phyloP scores from a whole-genome alignment of 37 sponge, comb jelly and placozoan species.

The Diacarnus erythraeanus region DNA sequence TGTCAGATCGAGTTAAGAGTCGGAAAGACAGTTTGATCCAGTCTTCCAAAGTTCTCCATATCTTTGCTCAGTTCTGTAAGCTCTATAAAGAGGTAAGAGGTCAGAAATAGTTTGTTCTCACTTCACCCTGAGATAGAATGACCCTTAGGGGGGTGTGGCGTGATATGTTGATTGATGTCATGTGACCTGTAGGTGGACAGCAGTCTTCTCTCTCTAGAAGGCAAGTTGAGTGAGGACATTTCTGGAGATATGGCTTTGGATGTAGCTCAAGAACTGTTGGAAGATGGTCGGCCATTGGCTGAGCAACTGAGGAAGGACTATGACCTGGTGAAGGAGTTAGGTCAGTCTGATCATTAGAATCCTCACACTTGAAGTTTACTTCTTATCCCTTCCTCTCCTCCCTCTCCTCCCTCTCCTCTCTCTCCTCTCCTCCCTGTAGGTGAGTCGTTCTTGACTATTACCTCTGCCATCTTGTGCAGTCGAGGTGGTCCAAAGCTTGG shows the following conservation, averaged over 20 bases:
- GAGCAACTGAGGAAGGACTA: conserved; percentile 11
- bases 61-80: conserved; percentile 27
- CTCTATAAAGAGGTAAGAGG: conserved; percentile 31
- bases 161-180: not conserved
- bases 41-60: conserved; percentile 11
- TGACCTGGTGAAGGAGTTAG: not conserved
- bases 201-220: conserved; percentile 26
- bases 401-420: not conserved
- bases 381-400: not conserved
- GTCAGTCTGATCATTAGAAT: conserved; percentile 4
- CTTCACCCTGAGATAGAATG: not conserved
- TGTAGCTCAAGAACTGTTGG: conserved; percentile 32
- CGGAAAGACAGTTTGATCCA: conserved; percentile 2
- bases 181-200: conserved; percentile 18
- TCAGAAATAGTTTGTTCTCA: not conserved
- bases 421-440: conserved; percentile 10
- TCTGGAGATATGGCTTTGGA: conserved; percentile 10
- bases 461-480: conserved; percentile 14
- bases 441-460: conserved; percentile 34
- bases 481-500: conserved; percentile 6
- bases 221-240: conserved; percentile 13
- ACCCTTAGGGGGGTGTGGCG: not conserved
- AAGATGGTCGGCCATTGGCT: conserved; percentile 13
- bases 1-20: conserved; percentile 12
- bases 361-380: not conserved